Evolutionary conservation across 2,113 vertebrate genomes (phyloP), one percentile per base, ranked within the genome.

Genomic region (Asarcornis scutulata): DNA sequence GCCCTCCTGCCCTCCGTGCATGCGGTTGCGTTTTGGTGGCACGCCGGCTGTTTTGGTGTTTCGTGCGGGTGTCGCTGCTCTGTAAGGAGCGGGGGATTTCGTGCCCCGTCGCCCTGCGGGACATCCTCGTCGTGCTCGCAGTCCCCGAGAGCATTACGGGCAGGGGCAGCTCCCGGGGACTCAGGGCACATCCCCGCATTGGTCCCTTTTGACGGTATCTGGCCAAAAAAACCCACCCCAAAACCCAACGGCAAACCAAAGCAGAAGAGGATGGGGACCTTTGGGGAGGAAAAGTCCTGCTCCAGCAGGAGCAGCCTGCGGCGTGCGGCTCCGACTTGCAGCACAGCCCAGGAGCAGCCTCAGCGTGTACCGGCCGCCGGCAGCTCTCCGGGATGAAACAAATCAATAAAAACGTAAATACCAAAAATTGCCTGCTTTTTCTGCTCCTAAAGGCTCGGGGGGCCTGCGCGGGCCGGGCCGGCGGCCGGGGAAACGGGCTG

Each of bases 51-150:
- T 76, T 78, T 75, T 27, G 85, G 66, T 59, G 59, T 88, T 79
- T 92, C 91, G 80, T 79, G 86, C 76, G 91, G 79, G 76, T 84
- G 76, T 90, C 89, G 82, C 66, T 17, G 11, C 36, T 44, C 23
- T n/a, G 79, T 71, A 88, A 95, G 89, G 86, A 86, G 64, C 88
- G 63, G 89, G 62, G 91, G 88, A 95, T 97, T 97, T 97, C 94
- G 94, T 88, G 95, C 91, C 83, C 95, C 97, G 46, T 90, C 91
- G 78, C 95, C 69, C 82, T 52, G 29, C 55, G 96, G 55, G 58
- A 90, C 93, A 93, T 95, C 91, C 89, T 95, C 97, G 96, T 92
- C 91, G 91, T 48, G 77, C 87, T 97, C 88, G 83, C 81, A 34
- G 83, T 84, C 95, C 38, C 91, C 56, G 40, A 79, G 83, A 93